Evolutionary conservation across 2,113 vertebrate species (phyloP).

Genomic region (Lophura nycthemera): DNA sequence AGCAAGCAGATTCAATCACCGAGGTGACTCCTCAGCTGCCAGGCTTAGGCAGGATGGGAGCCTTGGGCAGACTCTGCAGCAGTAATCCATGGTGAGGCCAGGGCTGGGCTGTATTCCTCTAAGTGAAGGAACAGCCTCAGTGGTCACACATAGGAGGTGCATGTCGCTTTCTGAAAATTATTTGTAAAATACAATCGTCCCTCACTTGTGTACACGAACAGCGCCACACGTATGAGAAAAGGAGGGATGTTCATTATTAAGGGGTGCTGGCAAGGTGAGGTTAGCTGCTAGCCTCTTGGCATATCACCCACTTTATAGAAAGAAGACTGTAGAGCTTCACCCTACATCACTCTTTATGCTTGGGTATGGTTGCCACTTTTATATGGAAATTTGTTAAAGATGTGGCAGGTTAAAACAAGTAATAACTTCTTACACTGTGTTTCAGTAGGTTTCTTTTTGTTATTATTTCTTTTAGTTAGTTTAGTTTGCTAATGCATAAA

Average conservation of each 20-base stretch:
- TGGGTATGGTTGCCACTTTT: not conserved
- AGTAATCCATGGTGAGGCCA: not conserved
- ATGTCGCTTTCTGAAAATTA: not conserved
- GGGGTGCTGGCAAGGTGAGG: not conserved
- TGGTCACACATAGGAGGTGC: not conserved
- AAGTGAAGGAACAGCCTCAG: not conserved
- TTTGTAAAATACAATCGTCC: not conserved
- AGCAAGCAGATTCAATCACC: not conserved
- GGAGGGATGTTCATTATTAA: rapidly evolving
- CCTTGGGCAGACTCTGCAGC: not conserved
- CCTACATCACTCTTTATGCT: rapidly evolving
- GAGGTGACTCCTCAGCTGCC: not conserved
- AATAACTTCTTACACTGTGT: not conserved
- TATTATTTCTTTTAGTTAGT: not conserved
- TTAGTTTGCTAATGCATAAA: not conserved
- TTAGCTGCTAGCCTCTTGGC: not conserved
- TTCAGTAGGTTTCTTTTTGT: not conserved
- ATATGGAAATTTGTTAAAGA: not conserved
- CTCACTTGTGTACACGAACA: rapidly evolving
- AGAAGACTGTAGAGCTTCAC: rapidly evolving
- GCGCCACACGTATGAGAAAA: not conserved
- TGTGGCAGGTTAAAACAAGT: not conserved
- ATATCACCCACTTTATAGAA: not conserved
- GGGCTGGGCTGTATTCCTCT: rapidly evolving
- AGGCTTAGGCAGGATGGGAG: not conserved